Percentiles rank a stretch among this genome's conserved stretches.
These are phyloP conservation scores for Beris chalybata DNA, from an alignment of 2,888 invertebrate genomes.

Conservation along the genomic window DNA sequence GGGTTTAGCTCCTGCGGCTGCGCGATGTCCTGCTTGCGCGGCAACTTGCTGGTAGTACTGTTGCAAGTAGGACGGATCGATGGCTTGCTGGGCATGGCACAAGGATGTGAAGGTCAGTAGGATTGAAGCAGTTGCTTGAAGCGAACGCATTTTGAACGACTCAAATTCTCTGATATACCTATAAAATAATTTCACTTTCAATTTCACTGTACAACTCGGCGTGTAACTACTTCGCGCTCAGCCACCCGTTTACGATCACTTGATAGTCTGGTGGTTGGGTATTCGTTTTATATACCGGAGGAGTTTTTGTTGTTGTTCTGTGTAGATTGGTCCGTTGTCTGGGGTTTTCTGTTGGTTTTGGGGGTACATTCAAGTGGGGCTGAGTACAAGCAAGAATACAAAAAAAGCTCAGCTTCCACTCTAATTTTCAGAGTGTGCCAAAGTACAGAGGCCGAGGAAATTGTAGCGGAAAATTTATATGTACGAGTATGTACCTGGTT, in stretches of 20 bases:
- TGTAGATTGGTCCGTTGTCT: not conserved
- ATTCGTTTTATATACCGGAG: slow-evolving; percentile 43
- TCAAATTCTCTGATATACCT: too few relatives aligned
- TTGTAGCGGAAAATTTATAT: too few relatives aligned
- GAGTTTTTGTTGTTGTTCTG: slow-evolving; percentile 26
- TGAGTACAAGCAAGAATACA: slow-evolving; percentile 1
- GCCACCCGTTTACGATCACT: slow-evolving; percentile 39
- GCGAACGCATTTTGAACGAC: slow-evolving; percentile 19
- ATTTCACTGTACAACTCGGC: slow-evolving; percentile 10
- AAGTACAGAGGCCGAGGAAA: too few relatives aligned
- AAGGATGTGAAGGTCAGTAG: slow-evolving; percentile 47
- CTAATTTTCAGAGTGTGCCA: too few relatives aligned
- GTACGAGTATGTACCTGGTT: too few relatives aligned
- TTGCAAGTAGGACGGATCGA: slow-evolving; percentile 55
- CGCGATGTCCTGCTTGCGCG: slow-evolving; percentile 53
- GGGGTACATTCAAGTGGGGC: slow-evolving; percentile 17
- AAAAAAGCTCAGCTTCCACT: not conserved
- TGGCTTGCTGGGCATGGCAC: slow-evolving; percentile 46
- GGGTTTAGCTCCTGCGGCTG: slow-evolving; percentile 49
- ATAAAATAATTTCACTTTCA: slow-evolving; percentile 10
- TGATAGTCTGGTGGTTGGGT: slow-evolving; percentile 40
- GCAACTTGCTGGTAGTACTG: slow-evolving; percentile 55
- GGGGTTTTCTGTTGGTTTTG: slow-evolving; percentile 4
- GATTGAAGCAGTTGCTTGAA: slow-evolving; percentile 44
- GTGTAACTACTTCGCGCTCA: not conserved